phyloP scores from a whole-genome alignment of 2,797 vertebrate species.

The Benthosema pterotum region DNA sequence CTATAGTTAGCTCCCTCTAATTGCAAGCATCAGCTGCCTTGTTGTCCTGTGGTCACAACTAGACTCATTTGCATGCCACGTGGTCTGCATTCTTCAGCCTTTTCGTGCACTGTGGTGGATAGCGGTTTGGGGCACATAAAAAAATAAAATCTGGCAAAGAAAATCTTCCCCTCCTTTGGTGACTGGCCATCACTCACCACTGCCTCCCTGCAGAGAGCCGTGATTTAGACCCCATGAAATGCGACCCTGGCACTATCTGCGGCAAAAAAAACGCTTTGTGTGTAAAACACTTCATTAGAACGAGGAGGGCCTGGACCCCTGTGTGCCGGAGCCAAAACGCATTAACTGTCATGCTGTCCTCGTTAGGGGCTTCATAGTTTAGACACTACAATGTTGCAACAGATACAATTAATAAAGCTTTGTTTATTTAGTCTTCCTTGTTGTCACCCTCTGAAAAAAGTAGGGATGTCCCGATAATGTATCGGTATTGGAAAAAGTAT shows the following conservation, averaged over 20 bases:
- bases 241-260: conserved; percentile 34
- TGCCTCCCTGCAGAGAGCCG: conserved; percentile 19
- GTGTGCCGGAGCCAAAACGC: conserved; percentile 30
- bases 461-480: too few relatives aligned
- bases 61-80: conserved; percentile 32
- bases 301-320: conserved; percentile 18
- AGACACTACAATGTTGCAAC: conserved; percentile 24
- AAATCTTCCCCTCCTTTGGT: not conserved
- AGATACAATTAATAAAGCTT: conserved; percentile 8
- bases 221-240: conserved; percentile 49
- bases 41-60: conserved; percentile 44
- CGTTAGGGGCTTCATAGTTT: conserved; percentile 43
- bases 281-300: conserved; percentile 46
- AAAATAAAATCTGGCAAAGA: not conserved
- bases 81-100: not conserved
- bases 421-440: not conserved
- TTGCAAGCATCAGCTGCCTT: conserved; percentile 46
- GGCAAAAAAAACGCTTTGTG: conserved; percentile 22
- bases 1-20: conserved; percentile 35
- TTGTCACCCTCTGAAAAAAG: not conserved
- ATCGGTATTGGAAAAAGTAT: too few relatives aligned
- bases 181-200: conserved; percentile 33
- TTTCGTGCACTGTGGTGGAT: conserved; percentile 8
- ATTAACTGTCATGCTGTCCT: conserved; percentile 63
- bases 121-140: conserved; percentile 2